phyloP scores from a whole-genome alignment of 2,888 invertebrate genomes.

The Augochlorella aurata region DNA sequence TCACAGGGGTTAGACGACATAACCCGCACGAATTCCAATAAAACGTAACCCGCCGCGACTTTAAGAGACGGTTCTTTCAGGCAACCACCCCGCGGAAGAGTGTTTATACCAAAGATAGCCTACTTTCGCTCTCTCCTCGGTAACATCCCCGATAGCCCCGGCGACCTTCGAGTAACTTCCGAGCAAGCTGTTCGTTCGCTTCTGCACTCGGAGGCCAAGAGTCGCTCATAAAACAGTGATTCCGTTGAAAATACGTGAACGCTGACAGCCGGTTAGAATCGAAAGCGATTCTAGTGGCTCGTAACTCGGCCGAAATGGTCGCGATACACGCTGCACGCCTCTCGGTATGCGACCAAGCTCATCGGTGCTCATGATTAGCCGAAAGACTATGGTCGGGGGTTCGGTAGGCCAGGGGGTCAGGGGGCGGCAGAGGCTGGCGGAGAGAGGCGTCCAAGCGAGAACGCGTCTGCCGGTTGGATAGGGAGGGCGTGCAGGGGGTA shows the following conservation, averaged over 20 bases:
- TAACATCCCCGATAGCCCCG: no score
- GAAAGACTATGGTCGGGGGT: slow-evolving; percentile 22
- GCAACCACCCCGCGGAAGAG: no score
- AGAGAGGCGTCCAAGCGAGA: slow-evolving; percentile 19
- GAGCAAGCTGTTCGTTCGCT: not conserved
- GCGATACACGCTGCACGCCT: slow-evolving; percentile 42
- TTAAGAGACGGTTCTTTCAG: no score
- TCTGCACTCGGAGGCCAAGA: not conserved
- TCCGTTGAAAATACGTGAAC: not conserved
- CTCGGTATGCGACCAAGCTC: slow-evolving; percentile 46
- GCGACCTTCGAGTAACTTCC: no score
- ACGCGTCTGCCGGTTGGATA: not conserved
- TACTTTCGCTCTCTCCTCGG: no score
- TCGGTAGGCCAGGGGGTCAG: not conserved
- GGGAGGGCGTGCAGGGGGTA: slow-evolving; percentile 14
- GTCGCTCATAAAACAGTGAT: not conserved
- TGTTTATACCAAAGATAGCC: no score
- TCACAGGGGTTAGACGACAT: no score
- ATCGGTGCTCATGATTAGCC: slow-evolving; percentile 57
- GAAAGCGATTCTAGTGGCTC: not conserved
- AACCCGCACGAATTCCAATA: no score
- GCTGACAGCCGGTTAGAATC: not conserved
- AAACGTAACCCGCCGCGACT: no score
- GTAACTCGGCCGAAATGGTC: slow-evolving; percentile 54
- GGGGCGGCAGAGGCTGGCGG: slow-evolving; percentile 3